Base-by-base conservation (phyloP, 2,888 invertebrate genomes). In the Romanomermis culicivorax region DNA sequence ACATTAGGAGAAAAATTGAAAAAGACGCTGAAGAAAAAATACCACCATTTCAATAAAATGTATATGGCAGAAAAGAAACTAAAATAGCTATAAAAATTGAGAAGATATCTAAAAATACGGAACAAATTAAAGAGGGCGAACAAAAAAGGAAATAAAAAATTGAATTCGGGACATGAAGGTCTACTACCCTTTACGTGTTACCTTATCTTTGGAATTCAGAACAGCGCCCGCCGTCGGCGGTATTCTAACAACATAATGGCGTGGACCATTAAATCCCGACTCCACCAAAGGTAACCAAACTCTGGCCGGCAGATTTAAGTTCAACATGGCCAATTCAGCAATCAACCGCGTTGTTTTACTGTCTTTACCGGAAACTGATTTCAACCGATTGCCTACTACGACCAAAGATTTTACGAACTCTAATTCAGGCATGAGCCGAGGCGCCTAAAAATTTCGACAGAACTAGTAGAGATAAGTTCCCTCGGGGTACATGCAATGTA, bases 201-300 rank as follows among this genome's bases (percentile, higher is more conserved):
- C 82, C 78, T 88, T 89, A 71, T 91, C 89, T 75, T 99, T 99
- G 62, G 93, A 93, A 73, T 99, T 99, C 60, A 99, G 80, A 54
- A 97, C 93, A 53, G 93, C 93, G 58, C 91, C 89, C 60, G 88
- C 87, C 67, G 88, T 87, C 57, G 88, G 88, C 20, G 54, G 47
- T 73, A 99, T 88, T 71, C 95, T 77, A 51, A 97, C 82, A 64
- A 99, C 83, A 68, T 88, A 83, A 74, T 97, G 95, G 52, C 85
- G 81, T 64, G 77, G 75, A 53, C 68, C 65, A 26, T 55, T 59
- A 11, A 11, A 17, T 62, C 79, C 77, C 14, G 56, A 4, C 54
- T 60, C 58, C 61, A 81, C 81, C 50, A 95, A 77, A 17, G 97
- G 97, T 63, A 99, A 77, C 93, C 95, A 97, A 58, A 97, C 95